A percentile compares a stretch with the other conserved stretches of the same genome.
Evolutionary conservation across 2,888 invertebrate species (phyloP).

Genomic region (Eupithecia insigniata): DNA sequence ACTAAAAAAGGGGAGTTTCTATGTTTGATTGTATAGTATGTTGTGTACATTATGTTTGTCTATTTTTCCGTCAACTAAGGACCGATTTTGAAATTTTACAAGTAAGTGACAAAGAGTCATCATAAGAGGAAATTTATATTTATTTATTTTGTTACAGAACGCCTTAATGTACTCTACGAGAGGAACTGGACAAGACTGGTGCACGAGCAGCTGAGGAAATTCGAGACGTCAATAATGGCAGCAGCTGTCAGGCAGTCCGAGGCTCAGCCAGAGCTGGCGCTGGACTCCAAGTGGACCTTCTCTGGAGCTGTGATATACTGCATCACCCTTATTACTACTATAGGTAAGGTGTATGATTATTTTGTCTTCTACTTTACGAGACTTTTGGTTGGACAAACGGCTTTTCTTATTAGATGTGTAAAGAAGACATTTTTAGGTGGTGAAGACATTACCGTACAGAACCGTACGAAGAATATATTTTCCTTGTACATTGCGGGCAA

Average conservation of each 20-base stretch:
- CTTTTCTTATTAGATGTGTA: neutral
- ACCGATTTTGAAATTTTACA: too few species aligned
- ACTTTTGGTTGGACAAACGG: neutral
- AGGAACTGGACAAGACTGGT: constrained; percentile 93
- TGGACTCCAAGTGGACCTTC: constrained; percentile 90
- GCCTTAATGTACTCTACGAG: constrained; percentile 92
- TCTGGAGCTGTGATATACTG: constrained; percentile 93
- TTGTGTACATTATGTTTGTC: too few species aligned
- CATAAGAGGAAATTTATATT: neutral
- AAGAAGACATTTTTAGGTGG: neutral
- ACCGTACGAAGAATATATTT: too few species aligned
- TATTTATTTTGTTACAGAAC: constrained; percentile 80
- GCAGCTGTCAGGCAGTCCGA: constrained; percentile 85
- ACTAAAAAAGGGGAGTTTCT: too few species aligned
- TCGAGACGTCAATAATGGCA: constrained; percentile 91
- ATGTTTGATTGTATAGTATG: too few species aligned
- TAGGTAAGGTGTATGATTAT: constrained; percentile 86
- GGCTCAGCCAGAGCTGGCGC: constrained; percentile 69
- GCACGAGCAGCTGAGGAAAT: constrained; percentile 89
- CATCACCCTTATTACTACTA: constrained; percentile 94
- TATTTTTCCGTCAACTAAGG: too few species aligned
- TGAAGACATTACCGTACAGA: too few species aligned
- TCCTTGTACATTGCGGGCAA: too few species aligned
- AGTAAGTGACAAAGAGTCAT: too few species aligned
- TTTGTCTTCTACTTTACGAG: neutral